Evolutionary conservation across 2,888 invertebrate genomes (phyloP).

Genomic region (Nineta flava): DNA sequence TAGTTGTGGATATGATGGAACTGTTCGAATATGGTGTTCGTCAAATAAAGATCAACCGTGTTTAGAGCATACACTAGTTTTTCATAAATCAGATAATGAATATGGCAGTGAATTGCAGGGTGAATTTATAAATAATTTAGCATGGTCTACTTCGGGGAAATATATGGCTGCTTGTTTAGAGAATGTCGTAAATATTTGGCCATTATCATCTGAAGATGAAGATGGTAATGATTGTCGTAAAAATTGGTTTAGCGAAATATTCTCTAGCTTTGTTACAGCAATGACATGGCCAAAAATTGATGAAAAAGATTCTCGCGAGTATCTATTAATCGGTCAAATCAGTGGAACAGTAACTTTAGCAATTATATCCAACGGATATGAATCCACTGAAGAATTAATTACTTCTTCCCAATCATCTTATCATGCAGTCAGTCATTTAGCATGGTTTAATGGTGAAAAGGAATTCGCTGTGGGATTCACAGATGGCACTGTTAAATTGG

Average conservation of each 20-base stretch:
- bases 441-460: conserved; percentile 37
- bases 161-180: conserved; percentile 40
- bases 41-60: conserved; percentile 22
- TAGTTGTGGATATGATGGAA: conserved; percentile 43
- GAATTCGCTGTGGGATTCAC: conserved; percentile 37
- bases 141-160: conserved; percentile 36
- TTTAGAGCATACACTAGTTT: conserved; percentile 37
- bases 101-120: conserved; percentile 35
- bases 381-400: conserved; percentile 21
- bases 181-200: conserved; percentile 40
- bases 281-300: conserved; percentile 31
- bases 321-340: conserved; percentile 33
- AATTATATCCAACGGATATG: conserved; percentile 18
- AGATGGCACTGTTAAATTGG: conserved; percentile 34
- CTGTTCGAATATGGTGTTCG: conserved; percentile 38
- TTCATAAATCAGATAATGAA: conserved; percentile 30
- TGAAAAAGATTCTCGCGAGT: conserved; percentile 19
- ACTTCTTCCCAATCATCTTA: conserved; percentile 22
- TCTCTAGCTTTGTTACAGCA: conserved; percentile 31
- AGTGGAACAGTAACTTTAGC: conserved; percentile 31
- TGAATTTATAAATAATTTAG: conserved; percentile 29
- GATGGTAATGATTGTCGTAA: conserved; percentile 16
- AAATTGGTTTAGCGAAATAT: conserved; percentile 28
- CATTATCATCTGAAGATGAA: conserved; percentile 24
- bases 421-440: conserved; percentile 33